Evolutionary conservation across 2,888 invertebrate species (phyloP).

Genomic region (Andrena bicolor): DNA sequence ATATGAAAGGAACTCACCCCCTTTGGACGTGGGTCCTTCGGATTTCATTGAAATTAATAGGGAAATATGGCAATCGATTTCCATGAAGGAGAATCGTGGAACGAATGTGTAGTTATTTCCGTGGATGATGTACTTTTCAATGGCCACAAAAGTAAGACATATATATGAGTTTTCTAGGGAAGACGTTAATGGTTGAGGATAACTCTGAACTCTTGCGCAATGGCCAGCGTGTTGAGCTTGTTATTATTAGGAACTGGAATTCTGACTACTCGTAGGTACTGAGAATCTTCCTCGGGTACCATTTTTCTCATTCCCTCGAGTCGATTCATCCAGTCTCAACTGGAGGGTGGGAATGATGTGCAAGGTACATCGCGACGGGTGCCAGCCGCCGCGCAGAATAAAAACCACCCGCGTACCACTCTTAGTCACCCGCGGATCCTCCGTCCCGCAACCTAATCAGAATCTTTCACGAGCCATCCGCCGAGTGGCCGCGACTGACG

Average conservation of each 20-base stretch:
- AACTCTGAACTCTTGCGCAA: conserved; percentile 13
- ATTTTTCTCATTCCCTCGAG: neutral
- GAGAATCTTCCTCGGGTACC: neutral
- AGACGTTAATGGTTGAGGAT: neutral
- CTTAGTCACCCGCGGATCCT: neutral
- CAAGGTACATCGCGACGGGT: too few relatives aligned
- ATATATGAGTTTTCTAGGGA: conserved; percentile 13
- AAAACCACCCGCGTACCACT: neutral
- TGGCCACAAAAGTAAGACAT: conserved; percentile 5
- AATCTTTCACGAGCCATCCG: conserved; percentile 36
- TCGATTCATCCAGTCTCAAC: neutral
- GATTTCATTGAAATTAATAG: too few relatives aligned
- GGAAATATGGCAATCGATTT: neutral
- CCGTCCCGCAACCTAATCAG: conserved; percentile 36
- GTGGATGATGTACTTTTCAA: conserved; percentile 10
- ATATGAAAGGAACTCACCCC: too few relatives aligned
- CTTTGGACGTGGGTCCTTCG: too few relatives aligned
- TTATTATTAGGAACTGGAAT: conserved; percentile 21
- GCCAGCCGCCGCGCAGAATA: too few relatives aligned
- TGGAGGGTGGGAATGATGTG: too few relatives aligned
- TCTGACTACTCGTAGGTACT: neutral
- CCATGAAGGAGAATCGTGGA: neutral
- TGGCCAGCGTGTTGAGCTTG: conserved; percentile 18
- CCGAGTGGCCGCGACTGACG: neutral
- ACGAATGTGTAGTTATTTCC: neutral